phyloP scores from a whole-genome alignment of 2,113 vertebrate genomes.

The Scytalopus superciliaris region DNA sequence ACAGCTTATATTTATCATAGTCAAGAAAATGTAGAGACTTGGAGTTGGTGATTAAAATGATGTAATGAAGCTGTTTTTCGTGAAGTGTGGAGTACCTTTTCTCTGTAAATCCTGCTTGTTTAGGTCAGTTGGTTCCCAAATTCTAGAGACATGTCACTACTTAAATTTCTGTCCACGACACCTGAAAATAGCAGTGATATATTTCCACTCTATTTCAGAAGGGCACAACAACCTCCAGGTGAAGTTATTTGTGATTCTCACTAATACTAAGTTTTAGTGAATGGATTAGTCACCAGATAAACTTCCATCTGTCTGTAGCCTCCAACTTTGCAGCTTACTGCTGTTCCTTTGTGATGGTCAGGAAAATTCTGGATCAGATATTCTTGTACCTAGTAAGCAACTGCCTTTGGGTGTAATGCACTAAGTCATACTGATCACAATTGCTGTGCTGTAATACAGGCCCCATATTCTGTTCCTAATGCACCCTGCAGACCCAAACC shows the following conservation, averaged over 20 bases:
- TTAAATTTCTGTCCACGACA: background rate
- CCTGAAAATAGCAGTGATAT: background rate
- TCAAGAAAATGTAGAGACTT: background rate
- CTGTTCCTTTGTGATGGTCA: background rate
- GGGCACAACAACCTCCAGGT: background rate
- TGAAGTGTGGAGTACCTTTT: background rate
- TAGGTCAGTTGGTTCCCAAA: background rate
- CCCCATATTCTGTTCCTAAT: background rate
- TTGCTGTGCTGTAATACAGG: background rate
- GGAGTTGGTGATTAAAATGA: background rate
- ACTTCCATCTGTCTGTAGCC: background rate
- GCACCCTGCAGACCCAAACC: background rate
- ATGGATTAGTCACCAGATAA: background rate
- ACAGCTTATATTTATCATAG: background rate
- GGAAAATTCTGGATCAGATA: background rate
- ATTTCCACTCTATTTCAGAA: background rate
- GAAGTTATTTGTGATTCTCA: background rate
- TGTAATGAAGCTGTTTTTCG: background rate
- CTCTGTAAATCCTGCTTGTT: background rate
- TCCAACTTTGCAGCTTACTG: background rate
- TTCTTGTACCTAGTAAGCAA: background rate
- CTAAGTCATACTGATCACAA: background rate
- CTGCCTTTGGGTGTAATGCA: background rate
- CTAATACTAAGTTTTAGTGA: background rate
- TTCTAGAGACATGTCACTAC: background rate